phyloP scores from a whole-genome alignment of 2,113 vertebrate species.

The Clinocottus analis region DNA sequence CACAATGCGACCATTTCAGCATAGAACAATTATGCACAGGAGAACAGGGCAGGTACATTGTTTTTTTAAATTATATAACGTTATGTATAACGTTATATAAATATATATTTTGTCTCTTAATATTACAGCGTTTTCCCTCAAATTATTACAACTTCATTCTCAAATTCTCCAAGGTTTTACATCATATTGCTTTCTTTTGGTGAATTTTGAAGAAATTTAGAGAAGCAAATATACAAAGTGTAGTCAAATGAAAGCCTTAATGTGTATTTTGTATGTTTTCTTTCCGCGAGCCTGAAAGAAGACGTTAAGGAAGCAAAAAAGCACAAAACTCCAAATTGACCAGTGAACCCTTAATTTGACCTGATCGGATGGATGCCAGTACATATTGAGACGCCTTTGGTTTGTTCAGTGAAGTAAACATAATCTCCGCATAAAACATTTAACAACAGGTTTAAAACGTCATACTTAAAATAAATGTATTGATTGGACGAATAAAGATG shows the following conservation, averaged over 20 bases:
- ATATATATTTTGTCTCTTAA: no score
- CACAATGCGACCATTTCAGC: no score
- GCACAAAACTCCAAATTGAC: neutral
- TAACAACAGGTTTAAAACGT: neutral
- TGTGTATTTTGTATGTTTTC: neutral
- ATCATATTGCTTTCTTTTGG: neutral
- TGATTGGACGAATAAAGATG: neutral
- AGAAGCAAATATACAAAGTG: neutral
- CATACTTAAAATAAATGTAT: neutral
- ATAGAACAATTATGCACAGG: no score
- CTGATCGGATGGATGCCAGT: neutral
- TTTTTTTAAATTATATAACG: no score
- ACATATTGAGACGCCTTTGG: neutral
- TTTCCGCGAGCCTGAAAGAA: neutral
- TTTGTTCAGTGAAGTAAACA: neutral
- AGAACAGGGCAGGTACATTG: no score
- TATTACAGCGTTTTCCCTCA: no score
- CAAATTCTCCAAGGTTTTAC: no score
- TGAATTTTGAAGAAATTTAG: neutral
- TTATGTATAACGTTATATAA: no score
- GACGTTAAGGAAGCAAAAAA: neutral
- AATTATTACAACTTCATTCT: no score
- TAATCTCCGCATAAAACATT: neutral
- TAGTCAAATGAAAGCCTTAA: neutral
- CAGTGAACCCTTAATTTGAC: neutral